A percentile compares a stretch with the other conserved stretches of the same genome.
Evolutionary conservation across 1,140 invertebrate genomes (phyloP).

Genomic region (Drosophila dunni): DNA sequence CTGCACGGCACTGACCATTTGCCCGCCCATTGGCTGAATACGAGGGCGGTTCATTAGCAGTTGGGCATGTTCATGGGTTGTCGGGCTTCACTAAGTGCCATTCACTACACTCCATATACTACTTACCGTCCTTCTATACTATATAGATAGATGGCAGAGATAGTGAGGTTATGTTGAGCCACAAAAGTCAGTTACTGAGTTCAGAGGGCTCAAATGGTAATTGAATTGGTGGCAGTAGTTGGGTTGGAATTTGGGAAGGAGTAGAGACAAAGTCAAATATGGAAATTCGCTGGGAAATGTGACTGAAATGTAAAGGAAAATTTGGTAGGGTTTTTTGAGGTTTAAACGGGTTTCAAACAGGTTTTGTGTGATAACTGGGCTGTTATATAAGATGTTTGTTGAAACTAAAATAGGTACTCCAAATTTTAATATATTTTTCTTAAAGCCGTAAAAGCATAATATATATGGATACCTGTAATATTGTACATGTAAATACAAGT

Average conservation of each 20-base stretch:
- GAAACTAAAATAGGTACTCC: neutral
- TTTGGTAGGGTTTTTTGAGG: neutral
- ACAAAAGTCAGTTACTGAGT: neutral
- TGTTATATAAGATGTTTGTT: neutral
- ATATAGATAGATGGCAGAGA: conserved; percentile 73
- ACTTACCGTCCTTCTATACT: neutral
- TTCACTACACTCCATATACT: neutral
- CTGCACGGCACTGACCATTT: conserved; percentile 42
- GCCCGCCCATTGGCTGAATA: conserved; percentile 63
- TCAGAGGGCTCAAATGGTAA: conserved; percentile 9
- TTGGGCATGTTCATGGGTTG: conserved; percentile 29
- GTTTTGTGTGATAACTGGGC: neutral
- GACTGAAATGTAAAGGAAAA: neutral
- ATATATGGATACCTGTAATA: no score
- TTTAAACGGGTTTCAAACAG: neutral
- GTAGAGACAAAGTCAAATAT: neutral
- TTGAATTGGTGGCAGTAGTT: neutral
- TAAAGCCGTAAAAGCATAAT: no score
- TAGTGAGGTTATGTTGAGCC: conserved; percentile 58
- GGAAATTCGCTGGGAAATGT: conserved; percentile 8
- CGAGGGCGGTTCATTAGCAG: conserved; percentile 42
- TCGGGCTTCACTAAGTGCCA: conserved; percentile 29
- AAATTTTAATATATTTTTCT: no score
- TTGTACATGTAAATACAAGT: no score
- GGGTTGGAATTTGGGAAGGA: neutral